phyloP scores from a whole-genome alignment of 2,888 invertebrate genomes.

The Lissocephala sabroskyi region DNA sequence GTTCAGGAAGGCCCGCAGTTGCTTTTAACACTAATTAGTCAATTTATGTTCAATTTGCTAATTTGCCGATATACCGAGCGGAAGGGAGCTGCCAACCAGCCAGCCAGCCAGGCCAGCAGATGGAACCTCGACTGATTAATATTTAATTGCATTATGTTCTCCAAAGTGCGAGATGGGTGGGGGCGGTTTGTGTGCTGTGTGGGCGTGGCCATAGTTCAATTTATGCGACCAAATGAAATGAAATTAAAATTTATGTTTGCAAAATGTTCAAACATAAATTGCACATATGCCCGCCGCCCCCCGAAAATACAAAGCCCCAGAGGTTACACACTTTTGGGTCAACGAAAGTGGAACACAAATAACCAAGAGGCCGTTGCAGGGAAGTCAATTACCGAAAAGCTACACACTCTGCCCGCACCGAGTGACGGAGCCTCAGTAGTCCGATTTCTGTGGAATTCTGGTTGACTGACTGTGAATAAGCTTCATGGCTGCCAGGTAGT shows the following conservation, averaged over 20 bases:
- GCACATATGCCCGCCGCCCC: no score
- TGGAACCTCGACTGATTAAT: conserved; percentile 44
- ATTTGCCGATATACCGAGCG: conserved; percentile 46
- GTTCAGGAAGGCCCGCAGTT: conserved; percentile 2
- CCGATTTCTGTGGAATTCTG: no score
- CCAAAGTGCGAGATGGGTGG: conserved; percentile 4
- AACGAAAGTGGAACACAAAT: no score
- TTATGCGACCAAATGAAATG: conserved; percentile 35
- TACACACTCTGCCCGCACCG: no score
- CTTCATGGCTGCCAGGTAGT: no score
- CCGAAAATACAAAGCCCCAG: no score
- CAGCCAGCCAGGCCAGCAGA: neutral
- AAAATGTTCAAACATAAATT: conserved; percentile 13
- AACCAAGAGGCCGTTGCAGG: no score
- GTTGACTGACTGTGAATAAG: no score
- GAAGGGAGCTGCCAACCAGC: neutral
- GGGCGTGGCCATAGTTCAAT: conserved; percentile 9
- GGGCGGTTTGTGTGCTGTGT: neutral
- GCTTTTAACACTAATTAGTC: conserved; percentile 56
- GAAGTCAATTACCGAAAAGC: no score
- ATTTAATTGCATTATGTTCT: conserved; percentile 50
- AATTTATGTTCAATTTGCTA: conserved; percentile 45
- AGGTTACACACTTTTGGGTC: no score
- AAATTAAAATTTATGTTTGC: conserved; percentile 42
- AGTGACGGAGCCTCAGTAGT: no score